phyloP scores from a whole-genome alignment of 1,140 invertebrate species.

The Bombus cullumanus region DNA sequence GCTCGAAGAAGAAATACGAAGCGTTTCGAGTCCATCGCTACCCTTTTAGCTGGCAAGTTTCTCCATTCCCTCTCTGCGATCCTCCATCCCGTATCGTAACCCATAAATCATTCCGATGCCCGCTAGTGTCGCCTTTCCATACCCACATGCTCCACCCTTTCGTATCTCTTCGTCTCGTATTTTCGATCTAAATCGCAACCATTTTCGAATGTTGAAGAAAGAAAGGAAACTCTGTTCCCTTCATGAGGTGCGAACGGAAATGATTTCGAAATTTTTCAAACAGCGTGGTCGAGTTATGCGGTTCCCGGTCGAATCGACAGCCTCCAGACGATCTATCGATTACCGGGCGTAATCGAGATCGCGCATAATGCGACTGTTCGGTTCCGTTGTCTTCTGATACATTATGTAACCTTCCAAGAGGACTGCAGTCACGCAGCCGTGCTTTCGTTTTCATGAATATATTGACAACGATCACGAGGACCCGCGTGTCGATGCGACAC shows the following conservation, averaged over 20 bases:
- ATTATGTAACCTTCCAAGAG: constrained; percentile 61
- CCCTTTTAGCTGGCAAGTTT: neutral
- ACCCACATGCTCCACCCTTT: neutral
- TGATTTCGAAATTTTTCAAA: neutral
- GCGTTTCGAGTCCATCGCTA: constrained; percentile 13
- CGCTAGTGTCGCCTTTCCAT: constrained; percentile 16
- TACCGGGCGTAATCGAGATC: constrained; percentile 47
- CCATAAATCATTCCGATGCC: constrained; percentile 35
- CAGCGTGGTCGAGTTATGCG: neutral
- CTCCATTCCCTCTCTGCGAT: neutral
- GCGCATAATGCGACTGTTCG: constrained; percentile 56
- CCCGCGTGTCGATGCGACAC: neutral
- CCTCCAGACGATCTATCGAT: constrained; percentile 51
- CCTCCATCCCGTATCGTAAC: neutral
- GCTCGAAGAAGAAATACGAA: neutral
- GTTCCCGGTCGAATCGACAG: neutral
- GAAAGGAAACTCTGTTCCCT: no score
- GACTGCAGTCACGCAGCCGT: neutral
- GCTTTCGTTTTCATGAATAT: constrained; percentile 32
- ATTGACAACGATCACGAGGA: neutral
- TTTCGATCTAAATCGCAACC: neutral
- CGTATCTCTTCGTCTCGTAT: neutral
- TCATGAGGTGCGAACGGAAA: neutral
- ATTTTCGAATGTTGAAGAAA: neutral
- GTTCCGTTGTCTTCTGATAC: constrained; percentile 44